phyloP scores from a whole-genome alignment of 2,797 vertebrate genomes.

The Sebastes paucispinis region DNA sequence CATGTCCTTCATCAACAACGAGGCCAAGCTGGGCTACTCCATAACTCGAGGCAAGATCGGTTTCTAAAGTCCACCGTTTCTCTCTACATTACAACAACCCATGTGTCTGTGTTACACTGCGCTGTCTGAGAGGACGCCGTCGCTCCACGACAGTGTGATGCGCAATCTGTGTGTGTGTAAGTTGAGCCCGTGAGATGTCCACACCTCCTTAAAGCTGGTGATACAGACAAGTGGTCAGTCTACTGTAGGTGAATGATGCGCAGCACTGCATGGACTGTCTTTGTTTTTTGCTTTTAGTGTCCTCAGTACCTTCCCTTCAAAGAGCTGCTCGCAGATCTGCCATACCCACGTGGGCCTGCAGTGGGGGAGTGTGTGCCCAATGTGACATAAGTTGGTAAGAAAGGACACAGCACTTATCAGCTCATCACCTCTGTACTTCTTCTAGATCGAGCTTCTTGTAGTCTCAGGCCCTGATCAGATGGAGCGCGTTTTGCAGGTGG shows the following conservation, averaged over 20 bases:
- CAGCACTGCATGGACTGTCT: slow-evolving; percentile 47
- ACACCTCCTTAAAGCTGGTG: slow-evolving; percentile 18
- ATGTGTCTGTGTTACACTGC: slow-evolving; percentile 45
- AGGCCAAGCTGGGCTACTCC: slow-evolving; percentile 96
- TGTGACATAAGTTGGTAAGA: slow-evolving; percentile 13
- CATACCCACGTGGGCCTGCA: neutral
- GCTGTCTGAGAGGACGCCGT: slow-evolving; percentile 29
- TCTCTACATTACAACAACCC: slow-evolving; percentile 1
- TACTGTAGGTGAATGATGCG: slow-evolving; percentile 26
- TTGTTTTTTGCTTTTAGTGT: neutral
- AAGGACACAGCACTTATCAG: slow-evolving; percentile 4
- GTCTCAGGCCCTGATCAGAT: neutral
- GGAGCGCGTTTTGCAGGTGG: too few species aligned
- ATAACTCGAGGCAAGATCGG: slow-evolving; percentile 97
- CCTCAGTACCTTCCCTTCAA: neutral
- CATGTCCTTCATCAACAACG: slow-evolving; percentile 98
- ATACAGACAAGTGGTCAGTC: slow-evolving; percentile 26
- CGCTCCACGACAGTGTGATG: slow-evolving; percentile 9
- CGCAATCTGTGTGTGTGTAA: slow-evolving; percentile 41
- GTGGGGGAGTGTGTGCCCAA: slow-evolving; percentile 1
- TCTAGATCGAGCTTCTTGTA: slow-evolving; percentile 10
- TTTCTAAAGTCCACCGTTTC: slow-evolving; percentile 80
- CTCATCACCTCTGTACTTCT: slow-evolving; percentile 1
- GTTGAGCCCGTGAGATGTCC: slow-evolving; percentile 22
- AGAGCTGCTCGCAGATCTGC: slow-evolving; percentile 20